Evolutionary conservation across 1,140 invertebrate genomes (phyloP).

Genomic region (Parapsyche elsis): DNA sequence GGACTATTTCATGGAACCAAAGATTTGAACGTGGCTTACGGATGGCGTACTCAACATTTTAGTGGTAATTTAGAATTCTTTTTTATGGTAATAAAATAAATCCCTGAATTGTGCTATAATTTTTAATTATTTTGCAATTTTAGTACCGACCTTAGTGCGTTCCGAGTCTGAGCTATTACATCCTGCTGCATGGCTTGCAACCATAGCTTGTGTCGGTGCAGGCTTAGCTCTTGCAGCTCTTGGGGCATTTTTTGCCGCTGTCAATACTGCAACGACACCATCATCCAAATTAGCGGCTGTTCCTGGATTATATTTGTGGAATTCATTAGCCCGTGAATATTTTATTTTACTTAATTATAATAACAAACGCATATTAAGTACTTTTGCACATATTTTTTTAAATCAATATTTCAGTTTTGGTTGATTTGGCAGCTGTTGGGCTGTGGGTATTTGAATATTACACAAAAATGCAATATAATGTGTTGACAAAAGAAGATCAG

Average conservation of each 20-base stretch:
- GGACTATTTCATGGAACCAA: conserved; percentile 88
- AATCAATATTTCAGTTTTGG: conserved; percentile 71
- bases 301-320: conserved; percentile 85
- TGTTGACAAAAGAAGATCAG: conserved; percentile 76
- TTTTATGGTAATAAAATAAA: neutral
- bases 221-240: conserved; percentile 76
- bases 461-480: conserved; percentile 76
- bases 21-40: conserved; percentile 84
- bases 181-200: conserved; percentile 72
- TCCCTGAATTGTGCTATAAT: neutral
- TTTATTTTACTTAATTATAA: neutral
- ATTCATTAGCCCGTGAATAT: conserved; percentile 76
- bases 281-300: conserved; percentile 78
- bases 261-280: conserved; percentile 82
- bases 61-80: conserved; percentile 69
- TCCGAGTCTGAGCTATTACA: conserved; percentile 49
- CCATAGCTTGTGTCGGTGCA: conserved; percentile 73
- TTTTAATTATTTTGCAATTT: conserved; percentile 32
- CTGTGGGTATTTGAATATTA: conserved; percentile 79
- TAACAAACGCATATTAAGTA: neutral
- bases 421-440: conserved; percentile 72
- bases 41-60: conserved; percentile 79
- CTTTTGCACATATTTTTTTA: conserved; percentile 27
- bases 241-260: conserved; percentile 78
- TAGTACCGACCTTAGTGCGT: conserved; percentile 48